Conservation (phyloP, 2,888 invertebrate genomes). For the Cetonia aurata region DNA sequence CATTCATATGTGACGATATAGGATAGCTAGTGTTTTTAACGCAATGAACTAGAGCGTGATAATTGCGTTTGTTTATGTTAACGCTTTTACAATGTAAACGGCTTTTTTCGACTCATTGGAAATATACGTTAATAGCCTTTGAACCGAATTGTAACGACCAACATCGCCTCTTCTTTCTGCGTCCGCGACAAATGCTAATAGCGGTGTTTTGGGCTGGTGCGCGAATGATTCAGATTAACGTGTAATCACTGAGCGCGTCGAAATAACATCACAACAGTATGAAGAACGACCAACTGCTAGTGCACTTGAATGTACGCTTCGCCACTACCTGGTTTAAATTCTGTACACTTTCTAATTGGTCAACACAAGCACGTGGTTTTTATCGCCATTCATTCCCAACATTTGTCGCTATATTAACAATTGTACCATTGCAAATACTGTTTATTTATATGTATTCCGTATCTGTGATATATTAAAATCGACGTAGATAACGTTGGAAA, state of each 20-base stretch:
- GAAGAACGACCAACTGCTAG: conserved; percentile 31
- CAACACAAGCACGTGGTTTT: conserved; percentile 47
- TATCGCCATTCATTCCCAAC: conserved; percentile 32
- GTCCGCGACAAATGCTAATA: background rate
- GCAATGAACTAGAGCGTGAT: conserved; percentile 27
- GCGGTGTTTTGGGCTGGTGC: conserved; percentile 1
- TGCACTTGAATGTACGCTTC: conserved; percentile 32
- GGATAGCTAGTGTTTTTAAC: conserved; percentile 23
- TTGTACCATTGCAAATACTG: background rate
- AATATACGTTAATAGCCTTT: conserved; percentile 23
- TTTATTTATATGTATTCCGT: background rate
- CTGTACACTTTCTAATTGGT: conserved; percentile 52
- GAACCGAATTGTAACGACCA: background rate
- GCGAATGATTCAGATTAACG: conserved; percentile 8
- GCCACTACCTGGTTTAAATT: conserved; percentile 38
- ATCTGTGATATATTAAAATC: too few species aligned
- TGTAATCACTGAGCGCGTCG: conserved; percentile 4
- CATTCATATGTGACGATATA: background rate
- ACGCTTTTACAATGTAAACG: conserved; percentile 16
- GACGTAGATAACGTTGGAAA: too few species aligned
- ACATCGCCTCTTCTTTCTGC: background rate
- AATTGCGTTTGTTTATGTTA: conserved; percentile 27
- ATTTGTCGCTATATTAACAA: conserved; percentile 9
- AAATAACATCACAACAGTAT: conserved; percentile 23
- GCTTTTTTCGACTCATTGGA: background rate